A percentile compares a stretch with the other conserved stretches of the same genome.
phyloP scores from a whole-genome alignment of 2,797 vertebrate species.

The Acanthurus tractus region DNA sequence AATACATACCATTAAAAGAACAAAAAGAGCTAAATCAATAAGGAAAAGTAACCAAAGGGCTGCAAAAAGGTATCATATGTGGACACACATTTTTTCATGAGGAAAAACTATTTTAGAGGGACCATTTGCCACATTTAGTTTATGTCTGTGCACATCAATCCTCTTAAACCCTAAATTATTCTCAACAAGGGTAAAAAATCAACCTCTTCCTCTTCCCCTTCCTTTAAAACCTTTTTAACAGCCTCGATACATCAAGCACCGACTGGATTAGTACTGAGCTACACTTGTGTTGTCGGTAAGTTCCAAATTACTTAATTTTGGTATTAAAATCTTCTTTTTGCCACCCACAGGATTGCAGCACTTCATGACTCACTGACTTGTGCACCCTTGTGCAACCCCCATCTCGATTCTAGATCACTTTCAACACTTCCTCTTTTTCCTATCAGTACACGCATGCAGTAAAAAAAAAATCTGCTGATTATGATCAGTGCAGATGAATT shows the following conservation, averaged over 20 bases:
- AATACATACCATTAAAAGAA: neutral
- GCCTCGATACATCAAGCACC: neutral
- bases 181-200: neutral
- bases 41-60: neutral
- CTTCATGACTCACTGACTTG: neutral
- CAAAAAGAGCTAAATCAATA: neutral
- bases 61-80: neutral
- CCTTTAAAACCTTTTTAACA: neutral
- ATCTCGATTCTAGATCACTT: neutral
- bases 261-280: neutral
- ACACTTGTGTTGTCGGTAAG: neutral
- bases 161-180: neutral
- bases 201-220: too few species aligned
- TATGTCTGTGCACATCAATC: neutral
- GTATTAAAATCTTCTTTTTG: neutral
- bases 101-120: neutral
- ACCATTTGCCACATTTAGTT: too few species aligned
- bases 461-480: neutral
- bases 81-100: neutral
- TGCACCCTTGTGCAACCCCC: neutral
- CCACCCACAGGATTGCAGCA: neutral
- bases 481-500: neutral
- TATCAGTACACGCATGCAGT: neutral
- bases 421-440: conserved; percentile 34
- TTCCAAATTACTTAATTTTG: neutral